Evolutionary conservation across 2,888 invertebrate genomes (phyloP), one percentile per base, ranked within the genome.

Genomic region (Thumatha senex): DNA sequence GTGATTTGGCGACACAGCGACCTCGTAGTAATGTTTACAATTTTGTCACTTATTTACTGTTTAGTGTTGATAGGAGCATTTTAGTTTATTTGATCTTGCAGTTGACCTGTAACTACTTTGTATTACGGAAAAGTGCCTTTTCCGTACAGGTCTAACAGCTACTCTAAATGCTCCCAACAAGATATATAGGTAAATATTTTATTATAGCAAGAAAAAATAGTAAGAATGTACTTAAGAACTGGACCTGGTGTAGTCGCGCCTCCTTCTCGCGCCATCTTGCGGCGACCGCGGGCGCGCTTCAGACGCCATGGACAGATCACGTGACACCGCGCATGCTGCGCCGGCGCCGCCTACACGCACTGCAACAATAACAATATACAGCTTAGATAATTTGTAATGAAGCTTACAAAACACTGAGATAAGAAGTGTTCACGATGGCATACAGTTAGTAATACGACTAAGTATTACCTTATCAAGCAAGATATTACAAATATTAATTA

Each of bases 1-100:
- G 85, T 83, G 79, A 84, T 82, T 87, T 85, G 80, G 84, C 83
- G 85, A 84, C 84, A 82, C 68, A 67, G 72, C 82, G 84, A 85
- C 86, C 88, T 88, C 88, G 84, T 70, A 78, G 72, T 75, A 82
- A 81, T 89, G 87, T 89, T 89, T 87, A 89, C 87, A 78, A 82
- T 86, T 67, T 70, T 78, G 74, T 67, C 74, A 71, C 78, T 76
- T 73, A 67, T 76, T 76, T 79, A 74, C 80, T 72, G 66, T 67
- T 66, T 62, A 54, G 55, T 60, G 38, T 53, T 55, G 59, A 14
- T 36, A 12, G 18, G 18, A 4, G 18, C 3, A 24, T 24, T 4
- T 5, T 24, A 4, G 5, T 24, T 24, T 4, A 4, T 5, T 4
- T 5, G 5, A 24, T 24, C 18, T 24, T n/a, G n/a, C n/a, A n/a